Conservation (phyloP, 2,888 invertebrate species). For the Ophraella communa region DNA sequence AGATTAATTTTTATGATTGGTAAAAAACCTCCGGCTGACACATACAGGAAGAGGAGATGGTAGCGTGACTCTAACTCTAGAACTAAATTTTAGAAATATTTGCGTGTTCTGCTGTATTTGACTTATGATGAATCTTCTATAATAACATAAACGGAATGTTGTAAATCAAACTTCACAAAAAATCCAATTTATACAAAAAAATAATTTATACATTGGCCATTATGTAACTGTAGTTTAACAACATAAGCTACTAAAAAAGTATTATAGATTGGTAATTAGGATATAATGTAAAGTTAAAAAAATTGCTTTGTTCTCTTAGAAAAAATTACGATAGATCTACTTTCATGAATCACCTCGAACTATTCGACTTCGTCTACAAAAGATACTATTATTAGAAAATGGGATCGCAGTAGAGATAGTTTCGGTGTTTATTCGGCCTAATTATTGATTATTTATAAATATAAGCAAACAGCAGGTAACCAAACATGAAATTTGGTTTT, state of each 20-base stretch:
- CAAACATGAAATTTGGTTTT: not conserved
- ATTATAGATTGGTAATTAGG: no score
- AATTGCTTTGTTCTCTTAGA: not conserved
- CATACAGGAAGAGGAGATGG: not conserved
- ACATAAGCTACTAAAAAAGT: no score
- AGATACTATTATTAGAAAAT: conserved; percentile 3
- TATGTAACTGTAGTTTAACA: no score
- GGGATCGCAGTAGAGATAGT: conserved; percentile 2
- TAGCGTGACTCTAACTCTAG: not conserved
- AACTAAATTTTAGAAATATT: no score
- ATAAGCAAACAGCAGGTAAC: not conserved
- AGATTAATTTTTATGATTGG: not conserved
- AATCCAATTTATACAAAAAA: no score
- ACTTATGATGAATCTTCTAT: no score
- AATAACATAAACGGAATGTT: no score
- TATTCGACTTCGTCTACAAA: not conserved
- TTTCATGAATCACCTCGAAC: not conserved
- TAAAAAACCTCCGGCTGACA: not conserved
- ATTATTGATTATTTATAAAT: conserved; percentile 6
- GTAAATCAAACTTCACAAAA: no score
- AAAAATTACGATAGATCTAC: no score
- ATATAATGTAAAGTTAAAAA: no score
- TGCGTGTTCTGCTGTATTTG: no score
- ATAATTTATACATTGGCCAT: no score
- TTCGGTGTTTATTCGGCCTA: not conserved